Conservation (phyloP, 2,113 vertebrate genomes). For the Engystomops pustulosus region DNA sequence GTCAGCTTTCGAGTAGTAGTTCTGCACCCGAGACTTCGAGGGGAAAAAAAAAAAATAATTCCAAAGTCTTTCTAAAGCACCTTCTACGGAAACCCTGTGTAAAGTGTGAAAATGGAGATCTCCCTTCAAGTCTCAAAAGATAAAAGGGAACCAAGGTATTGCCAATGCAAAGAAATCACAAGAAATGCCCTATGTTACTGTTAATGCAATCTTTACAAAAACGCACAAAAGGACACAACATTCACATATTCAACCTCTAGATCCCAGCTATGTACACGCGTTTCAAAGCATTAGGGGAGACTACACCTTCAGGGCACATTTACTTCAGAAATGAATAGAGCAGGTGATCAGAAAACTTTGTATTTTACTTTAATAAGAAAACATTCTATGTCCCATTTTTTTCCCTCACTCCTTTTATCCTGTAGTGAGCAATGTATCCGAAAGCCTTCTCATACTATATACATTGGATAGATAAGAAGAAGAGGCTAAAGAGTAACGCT, state of each 20-base stretch:
- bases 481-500: too few species aligned
- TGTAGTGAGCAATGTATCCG: too few species aligned
- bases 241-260: neutral
- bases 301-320: too few species aligned
- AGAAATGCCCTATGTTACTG: conserved; percentile 23
- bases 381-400: too few species aligned
- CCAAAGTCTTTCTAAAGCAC: neutral
- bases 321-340: too few species aligned
- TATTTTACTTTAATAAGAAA: too few species aligned
- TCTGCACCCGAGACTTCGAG: neutral
- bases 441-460: too few species aligned
- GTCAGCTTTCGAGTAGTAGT: too few species aligned
- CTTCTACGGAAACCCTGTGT: neutral
- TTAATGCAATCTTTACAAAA: conserved; percentile 33
- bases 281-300: conserved; percentile 36
- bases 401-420: too few species aligned
- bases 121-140: conserved; percentile 33
- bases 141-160: conserved; percentile 19
- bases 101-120: neutral
- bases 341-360: too few species aligned
- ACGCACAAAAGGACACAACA: conserved; percentile 33
- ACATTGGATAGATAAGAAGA: too few species aligned
- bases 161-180: conserved; percentile 10
- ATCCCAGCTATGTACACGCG: conserved; percentile 35
- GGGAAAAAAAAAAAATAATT: neutral